Conservation (phyloP, 2,797 vertebrate species). For the Poeciliopsis infans region DNA sequence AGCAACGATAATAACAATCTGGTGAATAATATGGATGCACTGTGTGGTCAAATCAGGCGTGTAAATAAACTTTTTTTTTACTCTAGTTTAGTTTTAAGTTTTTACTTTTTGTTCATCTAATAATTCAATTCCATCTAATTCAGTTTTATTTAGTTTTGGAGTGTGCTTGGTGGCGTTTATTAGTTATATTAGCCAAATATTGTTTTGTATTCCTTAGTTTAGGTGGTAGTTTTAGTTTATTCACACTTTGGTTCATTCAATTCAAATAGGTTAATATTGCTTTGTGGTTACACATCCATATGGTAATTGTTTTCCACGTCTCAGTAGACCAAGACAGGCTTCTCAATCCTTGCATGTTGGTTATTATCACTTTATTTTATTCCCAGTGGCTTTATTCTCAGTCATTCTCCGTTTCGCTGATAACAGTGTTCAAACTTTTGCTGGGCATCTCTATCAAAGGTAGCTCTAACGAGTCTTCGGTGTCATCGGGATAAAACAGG, state of each 20-base stretch:
- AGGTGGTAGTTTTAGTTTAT: too few species aligned
- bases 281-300: too few species aligned
- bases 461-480: constrained; percentile 69
- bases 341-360: constrained; percentile 34
- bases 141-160: too few species aligned
- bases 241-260: too few species aligned
- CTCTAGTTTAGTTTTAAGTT: too few species aligned
- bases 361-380: constrained; percentile 49
- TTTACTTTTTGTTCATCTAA: too few species aligned
- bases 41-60: constrained; percentile 4
- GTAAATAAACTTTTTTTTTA: too few species aligned
- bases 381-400: constrained; percentile 67
- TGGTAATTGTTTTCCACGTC: constrained; percentile 7
- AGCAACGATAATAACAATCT: neutral
- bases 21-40: neutral
- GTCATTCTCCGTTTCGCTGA: constrained; percentile 71
- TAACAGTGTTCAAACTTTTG: constrained; percentile 67
- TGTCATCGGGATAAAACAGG: constrained; percentile 73
- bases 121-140: too few species aligned
- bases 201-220: too few species aligned
- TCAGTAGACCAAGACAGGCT: constrained; percentile 56
- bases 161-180: too few species aligned
- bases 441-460: constrained; percentile 74
- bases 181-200: too few species aligned
- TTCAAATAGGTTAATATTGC: too few species aligned